Evolutionary conservation across 2,113 vertebrate genomes (phyloP), one percentile per base, ranked within the genome.

Genomic region (Pedetes capensis): DNA sequence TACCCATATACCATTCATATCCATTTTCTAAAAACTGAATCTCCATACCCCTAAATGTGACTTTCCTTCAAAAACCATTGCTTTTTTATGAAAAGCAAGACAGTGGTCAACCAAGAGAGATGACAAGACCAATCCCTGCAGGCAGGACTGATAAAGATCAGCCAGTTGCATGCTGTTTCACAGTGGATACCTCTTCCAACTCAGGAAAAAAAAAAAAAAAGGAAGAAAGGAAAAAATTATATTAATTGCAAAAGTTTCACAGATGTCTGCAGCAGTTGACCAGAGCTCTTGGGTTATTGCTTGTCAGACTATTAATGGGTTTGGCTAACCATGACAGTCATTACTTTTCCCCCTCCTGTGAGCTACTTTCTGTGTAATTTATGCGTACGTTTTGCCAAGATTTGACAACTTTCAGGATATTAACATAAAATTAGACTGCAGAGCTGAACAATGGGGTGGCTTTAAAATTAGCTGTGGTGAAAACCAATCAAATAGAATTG

Each of bases 351-450:
- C 98, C 98, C 98, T 98, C 98, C 98, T 98, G 98, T 98, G 98
- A 98, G 98, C 98, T 98, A 98, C 98, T 98, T 99, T 98, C 98
- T 98, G 98, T 98, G 98, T 98, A 99, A 99, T 99, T 99, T 99
- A 99, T 99, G 98, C 98, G 98, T 98, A 98, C 98, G 97, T 98
- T 99, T 98, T 99, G 98, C 98, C 98, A 99, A 99, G 98, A 98
- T 98, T 98, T 99, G 98, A 99, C 98, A 99, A 99, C 98, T 99
- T 99, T 99, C 98, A 98, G 98, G 98, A 98, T 98, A 99, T 99
- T 99, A 99, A 98, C 98, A 99, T 99, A 98, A 98, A 98, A 98
- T 98, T 97, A 98, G 97, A 98, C 98, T 98, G 98, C 98, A 98
- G 97, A 98, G 98, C 98, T 97, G 97, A 98, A 98, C 98, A 98